These are phyloP conservation scores for Upupa epops DNA, from an alignment of 2,113 vertebrate genomes.

Conservation along the genomic window DNA sequence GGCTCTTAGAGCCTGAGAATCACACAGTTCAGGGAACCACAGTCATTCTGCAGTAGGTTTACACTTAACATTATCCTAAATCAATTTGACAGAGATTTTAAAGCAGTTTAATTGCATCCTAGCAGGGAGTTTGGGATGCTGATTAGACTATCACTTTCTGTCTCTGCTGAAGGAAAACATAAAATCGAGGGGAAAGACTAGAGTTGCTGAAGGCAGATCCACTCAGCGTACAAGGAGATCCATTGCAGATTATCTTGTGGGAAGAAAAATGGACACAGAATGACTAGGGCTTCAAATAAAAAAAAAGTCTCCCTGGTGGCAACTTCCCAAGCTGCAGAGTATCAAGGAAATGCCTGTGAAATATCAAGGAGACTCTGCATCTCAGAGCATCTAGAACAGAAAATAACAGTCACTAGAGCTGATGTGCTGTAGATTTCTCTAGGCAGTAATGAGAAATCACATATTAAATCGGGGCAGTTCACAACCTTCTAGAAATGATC, in stretches of 20 bases:
- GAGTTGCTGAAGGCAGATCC: neutral
- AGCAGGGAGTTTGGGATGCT: conserved; percentile 8
- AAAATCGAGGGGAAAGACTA: neutral
- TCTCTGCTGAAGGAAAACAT: neutral
- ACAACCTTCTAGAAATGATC: neutral
- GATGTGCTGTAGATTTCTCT: neutral
- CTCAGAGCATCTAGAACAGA: neutral
- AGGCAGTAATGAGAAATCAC: neutral
- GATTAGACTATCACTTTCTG: neutral
- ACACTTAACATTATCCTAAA: neutral
- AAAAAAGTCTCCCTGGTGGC: neutral
- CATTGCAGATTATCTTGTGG: neutral
- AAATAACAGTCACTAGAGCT: neutral
- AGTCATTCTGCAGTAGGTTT: neutral
- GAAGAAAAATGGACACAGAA: neutral
- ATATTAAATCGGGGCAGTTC: neutral
- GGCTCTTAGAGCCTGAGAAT: neutral
- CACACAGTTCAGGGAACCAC: neutral
- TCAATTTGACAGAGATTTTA: neutral
- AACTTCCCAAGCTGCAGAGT: neutral
- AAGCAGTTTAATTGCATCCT: conserved; percentile 35
- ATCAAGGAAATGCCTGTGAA: neutral
- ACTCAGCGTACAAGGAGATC: neutral
- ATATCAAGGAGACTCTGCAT: no score
- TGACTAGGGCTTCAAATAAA: neutral